A percentile compares a stretch with the other conserved stretches of the same genome.
Evolutionary conservation across 1,140 invertebrate genomes (phyloP).

Genomic region (Gonioctena quinquepunctata): DNA sequence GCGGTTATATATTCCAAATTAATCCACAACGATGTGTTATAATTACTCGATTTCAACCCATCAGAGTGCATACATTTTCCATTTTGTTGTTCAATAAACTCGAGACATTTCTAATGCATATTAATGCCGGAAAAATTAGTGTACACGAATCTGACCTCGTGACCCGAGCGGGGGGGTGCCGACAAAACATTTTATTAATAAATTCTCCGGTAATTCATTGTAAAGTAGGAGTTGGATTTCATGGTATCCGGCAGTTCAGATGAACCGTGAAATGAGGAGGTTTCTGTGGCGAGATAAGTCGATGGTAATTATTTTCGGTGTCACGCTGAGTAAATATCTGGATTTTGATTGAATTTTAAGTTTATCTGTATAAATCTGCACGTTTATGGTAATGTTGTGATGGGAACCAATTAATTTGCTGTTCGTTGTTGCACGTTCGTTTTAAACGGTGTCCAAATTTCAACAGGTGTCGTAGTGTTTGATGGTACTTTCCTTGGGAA

Average conservation of each 20-base stretch:
- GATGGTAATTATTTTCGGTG: neutral
- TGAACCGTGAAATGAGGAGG: slow-evolving; percentile 5
- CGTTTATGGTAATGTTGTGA: neutral
- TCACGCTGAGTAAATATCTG: neutral
- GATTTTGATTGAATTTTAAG: slow-evolving; percentile 1
- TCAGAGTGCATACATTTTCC: neutral
- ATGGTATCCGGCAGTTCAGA: slow-evolving; percentile 7
- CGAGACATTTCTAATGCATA: slow-evolving; percentile 11
- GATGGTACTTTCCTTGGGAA: too few species aligned
- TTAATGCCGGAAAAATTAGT: slow-evolving; percentile 8
- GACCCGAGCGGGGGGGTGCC: neutral
- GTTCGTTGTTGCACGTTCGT: neutral
- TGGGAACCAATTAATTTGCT: neutral
- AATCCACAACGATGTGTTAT: neutral
- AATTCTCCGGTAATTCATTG: neutral
- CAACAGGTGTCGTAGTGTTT: too few species aligned
- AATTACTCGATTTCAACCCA: neutral
- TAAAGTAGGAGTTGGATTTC: slow-evolving; percentile 3
- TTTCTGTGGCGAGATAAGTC: neutral
- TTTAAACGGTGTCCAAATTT: too few species aligned
- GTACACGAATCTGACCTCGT: slow-evolving; percentile 3
- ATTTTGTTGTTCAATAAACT: neutral
- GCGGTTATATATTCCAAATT: neutral
- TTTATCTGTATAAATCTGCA: neutral
- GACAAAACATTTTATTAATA: neutral